Percentiles rank a stretch among this genome's conserved stretches.
These are phyloP conservation scores for Pangasianodon hypophthalmus DNA, from an alignment of 2,113 vertebrate genomes.

Conservation along the genomic window DNA sequence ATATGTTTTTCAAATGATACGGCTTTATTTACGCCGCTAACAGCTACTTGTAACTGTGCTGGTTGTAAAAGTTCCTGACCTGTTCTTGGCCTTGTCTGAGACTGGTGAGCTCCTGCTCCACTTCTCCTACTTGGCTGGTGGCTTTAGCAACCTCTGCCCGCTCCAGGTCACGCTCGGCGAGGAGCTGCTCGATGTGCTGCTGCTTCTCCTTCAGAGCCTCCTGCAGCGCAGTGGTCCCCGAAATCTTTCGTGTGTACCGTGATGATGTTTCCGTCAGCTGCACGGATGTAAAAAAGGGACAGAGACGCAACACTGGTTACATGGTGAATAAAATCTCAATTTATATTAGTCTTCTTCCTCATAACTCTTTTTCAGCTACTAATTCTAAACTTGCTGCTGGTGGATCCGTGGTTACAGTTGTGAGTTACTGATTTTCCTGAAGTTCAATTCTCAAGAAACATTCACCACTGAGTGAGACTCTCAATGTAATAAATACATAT, in stretches of 20 bases:
- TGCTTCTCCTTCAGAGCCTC: slow-evolving; percentile 98
- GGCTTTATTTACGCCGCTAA: neutral
- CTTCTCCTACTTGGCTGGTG: slow-evolving; percentile 91
- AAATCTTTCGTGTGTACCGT: slow-evolving; percentile 93
- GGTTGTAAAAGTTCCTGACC: slow-evolving; percentile 72
- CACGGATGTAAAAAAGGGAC: slow-evolving; percentile 17
- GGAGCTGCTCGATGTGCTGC: slow-evolving; percentile 97
- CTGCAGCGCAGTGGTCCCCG: slow-evolving; percentile 94
- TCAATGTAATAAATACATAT: too few species aligned
- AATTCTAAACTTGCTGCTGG: too few species aligned
- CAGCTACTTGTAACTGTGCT: neutral
- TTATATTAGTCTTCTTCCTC: neutral
- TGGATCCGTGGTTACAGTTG: too few species aligned
- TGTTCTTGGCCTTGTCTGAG: slow-evolving; percentile 92
- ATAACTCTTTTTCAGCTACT: too few species aligned
- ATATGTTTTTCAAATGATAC: neutral
- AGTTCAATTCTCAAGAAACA: too few species aligned
- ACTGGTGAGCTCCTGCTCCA: slow-evolving; percentile 88
- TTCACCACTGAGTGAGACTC: too few species aligned
- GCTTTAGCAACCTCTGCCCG: slow-evolving; percentile 95
- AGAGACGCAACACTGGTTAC: neutral
- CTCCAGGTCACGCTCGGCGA: slow-evolving; percentile 95
- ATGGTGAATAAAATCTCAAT: neutral
- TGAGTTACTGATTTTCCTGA: too few species aligned
- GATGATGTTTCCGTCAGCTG: slow-evolving; percentile 98